phyloP scores from a whole-genome alignment of 2,113 vertebrate species.

The Synodontis membranacea region DNA sequence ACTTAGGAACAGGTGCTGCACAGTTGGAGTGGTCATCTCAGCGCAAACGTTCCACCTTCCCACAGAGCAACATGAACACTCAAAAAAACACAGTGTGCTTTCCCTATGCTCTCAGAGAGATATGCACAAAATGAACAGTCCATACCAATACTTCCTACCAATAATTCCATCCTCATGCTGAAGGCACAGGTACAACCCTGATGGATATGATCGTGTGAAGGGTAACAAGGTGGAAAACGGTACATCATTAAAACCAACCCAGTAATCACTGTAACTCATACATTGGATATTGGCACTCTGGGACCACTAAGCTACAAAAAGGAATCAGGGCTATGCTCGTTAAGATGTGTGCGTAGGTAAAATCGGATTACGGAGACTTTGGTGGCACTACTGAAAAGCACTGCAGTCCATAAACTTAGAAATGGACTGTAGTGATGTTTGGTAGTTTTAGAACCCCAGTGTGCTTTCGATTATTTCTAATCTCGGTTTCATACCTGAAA shows the following conservation, averaged over 20 bases:
- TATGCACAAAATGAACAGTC: slow-evolving; percentile 5
- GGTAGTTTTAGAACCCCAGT: background rate
- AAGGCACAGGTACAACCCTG: background rate
- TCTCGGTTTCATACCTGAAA: background rate
- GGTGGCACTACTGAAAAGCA: background rate
- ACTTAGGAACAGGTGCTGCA: slow-evolving; percentile 50
- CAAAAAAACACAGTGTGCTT: slow-evolving; percentile 25
- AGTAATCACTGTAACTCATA: background rate
- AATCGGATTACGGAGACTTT: slow-evolving; percentile 6
- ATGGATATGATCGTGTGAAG: background rate
- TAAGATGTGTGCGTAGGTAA: background rate
- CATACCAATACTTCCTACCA: no score
- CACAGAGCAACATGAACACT: slow-evolving; percentile 41
- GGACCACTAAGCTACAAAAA: background rate
- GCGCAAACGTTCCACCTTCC: slow-evolving; percentile 37
- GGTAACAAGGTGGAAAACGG: background rate
- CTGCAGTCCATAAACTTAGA: background rate
- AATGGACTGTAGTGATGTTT: background rate
- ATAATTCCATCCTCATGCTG: background rate
- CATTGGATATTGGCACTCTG: background rate
- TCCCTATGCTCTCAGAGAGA: slow-evolving; percentile 29
- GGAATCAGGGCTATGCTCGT: background rate
- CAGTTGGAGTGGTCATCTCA: slow-evolving; percentile 42
- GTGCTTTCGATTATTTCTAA: background rate
- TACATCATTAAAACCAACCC: background rate